Percentiles rank a stretch among this genome's conserved stretches.
Evolutionary conservation across 2,888 invertebrate species (phyloP).

Genomic region (Zygogramma bicolorata): DNA sequence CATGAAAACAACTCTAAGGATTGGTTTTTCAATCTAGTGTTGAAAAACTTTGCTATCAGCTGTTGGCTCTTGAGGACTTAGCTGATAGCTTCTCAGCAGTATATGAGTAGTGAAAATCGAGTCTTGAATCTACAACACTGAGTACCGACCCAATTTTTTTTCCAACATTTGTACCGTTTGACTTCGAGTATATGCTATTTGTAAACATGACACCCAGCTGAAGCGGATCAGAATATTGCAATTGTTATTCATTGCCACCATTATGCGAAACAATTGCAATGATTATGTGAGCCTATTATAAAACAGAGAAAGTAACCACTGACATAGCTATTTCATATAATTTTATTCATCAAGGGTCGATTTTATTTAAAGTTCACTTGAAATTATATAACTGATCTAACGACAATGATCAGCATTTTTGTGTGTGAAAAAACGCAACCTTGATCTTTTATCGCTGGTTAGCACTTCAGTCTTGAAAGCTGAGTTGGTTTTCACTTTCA

Average conservation of each 20-base stretch:
- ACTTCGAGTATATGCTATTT: neutral
- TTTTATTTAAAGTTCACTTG: neutral
- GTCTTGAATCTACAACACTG: no score
- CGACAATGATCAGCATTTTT: neutral
- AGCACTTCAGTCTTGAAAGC: constrained; percentile 20
- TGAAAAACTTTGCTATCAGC: no score
- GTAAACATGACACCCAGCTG: neutral
- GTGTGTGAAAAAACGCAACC: constrained; percentile 5
- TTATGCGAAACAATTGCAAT: neutral
- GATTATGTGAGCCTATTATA: neutral
- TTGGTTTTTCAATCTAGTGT: no score
- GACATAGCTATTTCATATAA: neutral
- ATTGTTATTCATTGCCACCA: constrained; percentile 2
- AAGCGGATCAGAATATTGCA: neutral
- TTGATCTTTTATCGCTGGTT: constrained; percentile 37
- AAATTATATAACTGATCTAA: neutral
- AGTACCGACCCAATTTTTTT: neutral
- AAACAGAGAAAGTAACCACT: neutral
- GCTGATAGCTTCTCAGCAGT: no score
- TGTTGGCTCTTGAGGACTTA: no score
- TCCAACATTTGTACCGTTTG: neutral
- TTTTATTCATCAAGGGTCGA: neutral
- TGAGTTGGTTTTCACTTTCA: constrained; percentile 28
- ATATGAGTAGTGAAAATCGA: no score
- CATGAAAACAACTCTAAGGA: no score